A percentile compares a stretch with the other conserved stretches of the same genome.
phyloP scores from a whole-genome alignment of 2,888 invertebrate genomes.

The Melolontha melolontha region DNA sequence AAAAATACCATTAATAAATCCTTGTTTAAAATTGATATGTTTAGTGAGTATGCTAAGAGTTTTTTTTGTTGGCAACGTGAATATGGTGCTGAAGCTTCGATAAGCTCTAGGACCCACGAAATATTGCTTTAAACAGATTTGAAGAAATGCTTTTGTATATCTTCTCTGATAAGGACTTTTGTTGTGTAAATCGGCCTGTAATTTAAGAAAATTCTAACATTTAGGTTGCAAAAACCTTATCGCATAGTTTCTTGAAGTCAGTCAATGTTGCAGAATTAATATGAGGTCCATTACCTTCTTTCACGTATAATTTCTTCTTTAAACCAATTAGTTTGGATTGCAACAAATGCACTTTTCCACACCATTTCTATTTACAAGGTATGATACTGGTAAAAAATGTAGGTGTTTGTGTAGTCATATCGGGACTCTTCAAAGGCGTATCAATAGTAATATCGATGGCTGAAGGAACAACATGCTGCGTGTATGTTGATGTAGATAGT shows the following conservation, averaged over 20 bases:
- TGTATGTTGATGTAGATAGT: background rate
- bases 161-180: constrained; percentile 7
- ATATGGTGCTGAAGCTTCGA: no score
- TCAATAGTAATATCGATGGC: background rate
- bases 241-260: background rate
- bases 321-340: no score
- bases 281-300: background rate
- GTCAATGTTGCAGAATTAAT: constrained; percentile 8
- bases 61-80: no score
- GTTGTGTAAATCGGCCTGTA: constrained; percentile 11
- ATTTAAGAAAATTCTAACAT: background rate
- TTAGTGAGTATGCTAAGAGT: no score
- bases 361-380: background rate
- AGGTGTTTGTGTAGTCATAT: background rate
- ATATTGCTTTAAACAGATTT: background rate
- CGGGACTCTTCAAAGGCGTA: background rate
- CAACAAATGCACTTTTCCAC: background rate
- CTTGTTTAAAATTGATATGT: no score
- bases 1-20: no score
- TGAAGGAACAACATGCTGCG: no score
- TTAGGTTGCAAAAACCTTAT: constrained; percentile 7
- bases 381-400: background rate
- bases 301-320: background rate
- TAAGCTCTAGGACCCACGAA: no score
- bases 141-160: constrained; percentile 12